Base-by-base conservation (phyloP, 2,797 vertebrate species). In the Decapterus maruadsi region DNA sequence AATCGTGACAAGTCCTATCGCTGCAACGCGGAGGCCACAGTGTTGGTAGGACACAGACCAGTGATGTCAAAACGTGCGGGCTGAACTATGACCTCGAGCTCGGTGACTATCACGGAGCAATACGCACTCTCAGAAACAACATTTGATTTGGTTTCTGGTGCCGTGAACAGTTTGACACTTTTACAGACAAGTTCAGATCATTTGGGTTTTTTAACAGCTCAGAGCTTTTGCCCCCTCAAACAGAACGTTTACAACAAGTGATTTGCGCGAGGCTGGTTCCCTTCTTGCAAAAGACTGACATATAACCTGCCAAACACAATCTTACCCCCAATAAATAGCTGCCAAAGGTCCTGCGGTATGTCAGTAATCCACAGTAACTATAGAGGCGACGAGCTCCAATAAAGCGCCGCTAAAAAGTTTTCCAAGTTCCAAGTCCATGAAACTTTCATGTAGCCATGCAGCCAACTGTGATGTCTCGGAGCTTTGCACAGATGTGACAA, bases 281-380 rank as follows among this genome's bases (percentile, higher is more conserved):
- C 66, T 70, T 60, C 53, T 43, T 74, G 67, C 53, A 82, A 40
- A 62, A 66, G 51, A 63, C 79, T 75, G 84, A 86, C 68, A 84
- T 36, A 70, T 4, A 73, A 72, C 77, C 89, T 85, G 87, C 78
- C 80, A 89, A 88, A 88, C 81, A 85, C 78, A 87, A 83, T 92
- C 95, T 94, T 95, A 95, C 94, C 95, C 50, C 92, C 90, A 90
- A 89, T 90, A 90, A 91, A 91, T 66, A 89, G 92, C 81, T 90
- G 91, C 92, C 89, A 92, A 92, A 88, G 87, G 90, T 93, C 91
- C 88, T 86, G 91, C 90, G 77, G 90, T 89, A 69, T 90, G 89
- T 93, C 92, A 93, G 87, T 96, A 96, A 96, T 96, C 95, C 95
- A 95, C 90, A 94, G 86, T 81, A 86, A 89, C 88, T 91, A 91